Conservation (phyloP, 2,888 invertebrate species). For the Pseudanteris insignis region DNA sequence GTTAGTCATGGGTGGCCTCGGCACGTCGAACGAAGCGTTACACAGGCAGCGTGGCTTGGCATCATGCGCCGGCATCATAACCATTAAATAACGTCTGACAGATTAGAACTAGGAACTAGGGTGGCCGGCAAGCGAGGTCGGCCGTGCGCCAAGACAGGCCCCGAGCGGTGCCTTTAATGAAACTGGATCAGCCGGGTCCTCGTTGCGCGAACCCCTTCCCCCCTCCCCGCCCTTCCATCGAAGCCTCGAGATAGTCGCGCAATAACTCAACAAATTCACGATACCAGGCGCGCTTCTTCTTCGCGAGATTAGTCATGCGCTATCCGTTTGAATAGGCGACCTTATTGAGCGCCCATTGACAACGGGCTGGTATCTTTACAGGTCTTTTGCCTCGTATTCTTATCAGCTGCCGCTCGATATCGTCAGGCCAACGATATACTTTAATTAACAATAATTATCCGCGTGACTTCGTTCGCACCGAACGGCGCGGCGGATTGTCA, state of each 20-base stretch:
- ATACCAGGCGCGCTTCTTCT: conserved; percentile 53
- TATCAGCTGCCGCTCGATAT: conserved; percentile 5
- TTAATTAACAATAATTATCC: conserved; percentile 31
- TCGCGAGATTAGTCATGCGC: conserved; percentile 58
- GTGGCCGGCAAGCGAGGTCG: conserved; percentile 11
- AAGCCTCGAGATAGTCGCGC: conserved; percentile 59
- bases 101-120: conserved; percentile 62
- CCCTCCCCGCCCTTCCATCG: conserved; percentile 52
- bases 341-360: conserved; percentile 16
- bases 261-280: conserved; percentile 62
- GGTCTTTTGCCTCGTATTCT: background rate
- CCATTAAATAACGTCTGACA: conserved; percentile 63
- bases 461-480: conserved; percentile 22
- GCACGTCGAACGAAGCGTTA: conserved; percentile 54
- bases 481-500: conserved; percentile 27
- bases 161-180: conserved; percentile 61
- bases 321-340: conserved; percentile 18
- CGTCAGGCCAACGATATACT: conserved; percentile 10
- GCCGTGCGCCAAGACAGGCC: too few species aligned
- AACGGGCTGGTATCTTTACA: background rate
- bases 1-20: conserved; percentile 58
- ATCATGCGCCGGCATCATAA: conserved; percentile 55
- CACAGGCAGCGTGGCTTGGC: conserved; percentile 54
- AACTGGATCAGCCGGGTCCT: conserved; percentile 60
- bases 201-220: too few species aligned